These are phyloP conservation scores for Tragelaphus strepsiceros DNA, from an alignment of 2,113 vertebrate species.

Conservation along the genomic window DNA sequence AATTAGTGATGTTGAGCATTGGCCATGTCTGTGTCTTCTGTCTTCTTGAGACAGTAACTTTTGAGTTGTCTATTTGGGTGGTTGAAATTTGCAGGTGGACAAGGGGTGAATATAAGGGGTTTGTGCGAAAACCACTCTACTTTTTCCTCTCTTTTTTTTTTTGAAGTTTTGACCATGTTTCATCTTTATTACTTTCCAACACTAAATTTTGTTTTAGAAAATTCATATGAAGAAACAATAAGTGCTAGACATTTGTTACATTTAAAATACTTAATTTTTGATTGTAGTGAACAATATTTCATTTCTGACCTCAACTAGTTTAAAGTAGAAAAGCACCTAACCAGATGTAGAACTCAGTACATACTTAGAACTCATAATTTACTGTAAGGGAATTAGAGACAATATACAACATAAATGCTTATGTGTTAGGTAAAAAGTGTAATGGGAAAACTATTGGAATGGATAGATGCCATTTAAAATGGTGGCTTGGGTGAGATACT, in stretches of 20 bases:
- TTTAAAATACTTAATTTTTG: background rate
- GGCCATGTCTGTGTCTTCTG: background rate
- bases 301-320: background rate
- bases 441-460: background rate
- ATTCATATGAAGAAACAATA: background rate
- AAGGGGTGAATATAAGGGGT: background rate
- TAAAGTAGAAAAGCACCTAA: background rate
- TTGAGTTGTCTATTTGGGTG: background rate
- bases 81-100: background rate
- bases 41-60: background rate
- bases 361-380: background rate
- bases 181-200: background rate
- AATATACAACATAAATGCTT: background rate
- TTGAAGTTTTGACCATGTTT: background rate
- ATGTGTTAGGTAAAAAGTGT: background rate
- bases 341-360: background rate
- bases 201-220: background rate
- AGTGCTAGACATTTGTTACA: background rate
- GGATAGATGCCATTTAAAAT: background rate
- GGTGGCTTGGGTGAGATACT: background rate
- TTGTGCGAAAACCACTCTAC: background rate
- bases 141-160: background rate
- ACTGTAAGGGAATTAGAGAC: background rate
- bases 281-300: background rate
- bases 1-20: background rate